phyloP scores from a whole-genome alignment of 2,113 vertebrate genomes.

The Thryonomys swinderianus region DNA sequence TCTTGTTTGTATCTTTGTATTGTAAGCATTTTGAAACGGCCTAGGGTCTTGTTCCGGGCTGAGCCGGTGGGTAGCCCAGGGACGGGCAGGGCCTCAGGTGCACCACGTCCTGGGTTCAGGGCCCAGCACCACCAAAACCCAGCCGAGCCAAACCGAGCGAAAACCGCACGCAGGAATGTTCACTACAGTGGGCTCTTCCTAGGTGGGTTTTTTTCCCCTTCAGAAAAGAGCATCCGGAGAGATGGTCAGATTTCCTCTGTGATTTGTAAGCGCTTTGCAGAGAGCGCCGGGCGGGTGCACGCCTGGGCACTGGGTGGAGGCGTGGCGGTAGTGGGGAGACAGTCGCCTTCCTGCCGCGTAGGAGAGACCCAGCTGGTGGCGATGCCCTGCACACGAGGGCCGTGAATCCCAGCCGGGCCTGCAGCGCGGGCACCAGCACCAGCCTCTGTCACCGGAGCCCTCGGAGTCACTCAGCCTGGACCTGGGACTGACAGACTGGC shows the following conservation, averaged over 20 bases:
- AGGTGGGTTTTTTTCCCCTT: slow-evolving; percentile 12
- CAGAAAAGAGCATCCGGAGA: not conserved
- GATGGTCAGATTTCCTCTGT: not conserved
- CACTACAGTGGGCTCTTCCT: not conserved
- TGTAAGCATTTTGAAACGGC: not conserved
- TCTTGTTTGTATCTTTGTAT: not conserved
- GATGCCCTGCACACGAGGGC: not conserved
- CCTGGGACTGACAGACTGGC: not conserved
- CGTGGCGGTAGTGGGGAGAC: no score
- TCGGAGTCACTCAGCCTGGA: slow-evolving; percentile 3
- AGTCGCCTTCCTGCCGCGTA: not conserved
- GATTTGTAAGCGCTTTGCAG: not conserved
- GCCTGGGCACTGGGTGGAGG: accelerated
- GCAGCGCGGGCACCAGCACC: slow-evolving; percentile 11
- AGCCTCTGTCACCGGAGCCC: not conserved
- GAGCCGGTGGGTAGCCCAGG: not conserved
- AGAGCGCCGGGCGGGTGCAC: not conserved
- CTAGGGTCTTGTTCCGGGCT: not conserved
- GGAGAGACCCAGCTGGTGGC: not conserved
- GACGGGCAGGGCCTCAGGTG: no score
- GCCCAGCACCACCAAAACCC: not conserved
- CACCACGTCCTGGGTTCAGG: no score
- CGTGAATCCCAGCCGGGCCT: slow-evolving; percentile 19
- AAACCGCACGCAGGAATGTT: no score
- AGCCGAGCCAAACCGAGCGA: not conserved